Conservation (phyloP, 2,797 vertebrate genomes). For the Chloroceryle inda region DNA sequence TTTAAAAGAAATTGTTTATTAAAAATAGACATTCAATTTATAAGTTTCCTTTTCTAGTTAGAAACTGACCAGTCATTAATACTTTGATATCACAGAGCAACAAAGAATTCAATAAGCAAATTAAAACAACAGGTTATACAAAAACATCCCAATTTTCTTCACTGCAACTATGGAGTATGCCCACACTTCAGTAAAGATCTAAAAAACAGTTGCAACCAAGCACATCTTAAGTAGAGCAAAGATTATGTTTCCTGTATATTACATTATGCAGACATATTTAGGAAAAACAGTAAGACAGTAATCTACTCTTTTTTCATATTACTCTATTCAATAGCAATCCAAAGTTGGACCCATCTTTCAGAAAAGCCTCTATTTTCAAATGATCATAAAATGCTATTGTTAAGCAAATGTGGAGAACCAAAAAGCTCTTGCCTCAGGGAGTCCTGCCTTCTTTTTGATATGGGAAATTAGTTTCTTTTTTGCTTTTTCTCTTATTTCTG, state of each 20-base stretch:
- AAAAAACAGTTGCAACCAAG: background rate
- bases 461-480: background rate
- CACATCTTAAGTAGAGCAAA: background rate
- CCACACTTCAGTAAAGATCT: fast-evolving
- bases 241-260: background rate
- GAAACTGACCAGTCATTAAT: background rate
- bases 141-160: background rate
- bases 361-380: background rate
- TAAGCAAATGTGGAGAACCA: background rate
- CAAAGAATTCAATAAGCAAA: background rate
- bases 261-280: background rate
- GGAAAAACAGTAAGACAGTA: background rate
- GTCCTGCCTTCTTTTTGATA: background rate
- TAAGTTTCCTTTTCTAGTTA: background rate
- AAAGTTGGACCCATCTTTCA: background rate
- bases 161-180: background rate
- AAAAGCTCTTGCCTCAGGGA: background rate
- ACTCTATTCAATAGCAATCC: background rate
- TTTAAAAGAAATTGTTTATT: background rate
- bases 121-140: background rate
- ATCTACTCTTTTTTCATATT: background rate
- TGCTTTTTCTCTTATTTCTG: background rate
- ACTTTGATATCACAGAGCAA: background rate
- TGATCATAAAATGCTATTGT: background rate
- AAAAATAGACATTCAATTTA: background rate